Evolutionary conservation across 2,888 invertebrate species (phyloP), one percentile per base, ranked within the genome.

Genomic region (Scaptomyza tumidula): DNA sequence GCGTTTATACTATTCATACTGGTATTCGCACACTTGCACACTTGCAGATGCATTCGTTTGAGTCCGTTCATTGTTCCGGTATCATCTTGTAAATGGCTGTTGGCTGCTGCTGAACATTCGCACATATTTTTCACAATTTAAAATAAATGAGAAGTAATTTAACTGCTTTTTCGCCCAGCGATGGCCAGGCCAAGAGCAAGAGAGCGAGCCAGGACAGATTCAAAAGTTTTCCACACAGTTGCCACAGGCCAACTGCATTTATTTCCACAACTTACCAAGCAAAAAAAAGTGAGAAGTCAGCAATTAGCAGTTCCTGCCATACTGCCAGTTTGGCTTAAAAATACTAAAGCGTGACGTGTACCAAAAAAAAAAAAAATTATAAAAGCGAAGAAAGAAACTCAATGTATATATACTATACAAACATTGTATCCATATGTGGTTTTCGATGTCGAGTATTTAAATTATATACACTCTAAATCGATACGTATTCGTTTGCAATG

Each of bases 61-160:
- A 41, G 57, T 52, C 24, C 39, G 37, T 33, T 52, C 49, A 55
- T 68, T 72, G 84, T 80, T 84, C 62, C 68, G 73, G 59, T 73
- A 74, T 72, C 86, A 81, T 73, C 75, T 77, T 82, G 86, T 70
- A 82, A 41, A 79, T 80, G 72, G 71, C 71, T 85, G 76, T 68
- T 64, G 58, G 65, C 66, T 41, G 41, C 66, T 41, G 41, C 41
- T 60, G 62, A 58, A 74, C 83, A 74, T 82, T 88, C 54, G 83
- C 83, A 88, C 83, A 88, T 86, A 88, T 88, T 83, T 84, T 80
- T 80, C 83, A 88, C 83, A 86, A 88, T 88, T 84, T 84, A 60
- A 84, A 88, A 88, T 83, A 88, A 84, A 84, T 88, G 83, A 84
- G 88, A 88, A 84, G 83, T 86, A 86, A 84, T 84, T 88, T 86